Evolutionary conservation across 2,888 invertebrate species (phyloP).

Genomic region (Cryptus armator): DNA sequence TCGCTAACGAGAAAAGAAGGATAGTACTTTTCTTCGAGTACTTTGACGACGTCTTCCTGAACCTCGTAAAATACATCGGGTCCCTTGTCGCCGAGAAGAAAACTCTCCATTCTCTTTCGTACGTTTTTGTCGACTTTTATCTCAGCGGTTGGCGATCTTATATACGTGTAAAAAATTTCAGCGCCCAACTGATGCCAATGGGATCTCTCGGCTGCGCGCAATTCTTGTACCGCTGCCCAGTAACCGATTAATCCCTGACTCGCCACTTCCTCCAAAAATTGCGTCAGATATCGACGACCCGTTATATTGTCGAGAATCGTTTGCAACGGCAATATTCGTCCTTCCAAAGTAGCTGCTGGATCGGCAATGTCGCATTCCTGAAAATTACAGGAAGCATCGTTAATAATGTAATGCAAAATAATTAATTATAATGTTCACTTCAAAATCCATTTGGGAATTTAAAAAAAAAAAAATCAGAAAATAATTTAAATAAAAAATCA

Average conservation of each 20-base stretch:
- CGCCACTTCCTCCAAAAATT: constrained; percentile 93
- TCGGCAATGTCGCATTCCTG: constrained; percentile 79
- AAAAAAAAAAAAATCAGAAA: background rate
- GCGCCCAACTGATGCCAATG: constrained; percentile 95
- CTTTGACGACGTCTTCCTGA: constrained; percentile 92
- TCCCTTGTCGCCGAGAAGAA: constrained; percentile 94
- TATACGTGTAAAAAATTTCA: constrained; percentile 96
- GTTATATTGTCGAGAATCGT: constrained; percentile 92
- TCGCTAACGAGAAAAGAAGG: constrained; percentile 95
- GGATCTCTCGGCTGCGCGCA: constrained; percentile 91
- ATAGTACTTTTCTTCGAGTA: constrained; percentile 95
- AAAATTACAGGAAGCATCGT: constrained; percentile 75
- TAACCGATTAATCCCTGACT: constrained; percentile 94
- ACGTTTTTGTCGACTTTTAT: constrained; percentile 93
- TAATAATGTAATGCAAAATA: constrained; percentile 3
- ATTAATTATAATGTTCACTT: background rate
- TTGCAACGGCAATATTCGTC: constrained; percentile 88
- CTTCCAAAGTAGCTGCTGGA: constrained; percentile 75
- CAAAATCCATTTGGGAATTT: no score
- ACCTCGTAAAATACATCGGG: constrained; percentile 96
- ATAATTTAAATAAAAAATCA: background rate
- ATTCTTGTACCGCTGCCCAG: constrained; percentile 94
- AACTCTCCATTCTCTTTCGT: constrained; percentile 94
- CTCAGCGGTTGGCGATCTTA: constrained; percentile 92
- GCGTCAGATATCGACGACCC: constrained; percentile 92